phyloP scores from a whole-genome alignment of 2,888 invertebrate species.

The Sinohyriopsis cumingii region DNA sequence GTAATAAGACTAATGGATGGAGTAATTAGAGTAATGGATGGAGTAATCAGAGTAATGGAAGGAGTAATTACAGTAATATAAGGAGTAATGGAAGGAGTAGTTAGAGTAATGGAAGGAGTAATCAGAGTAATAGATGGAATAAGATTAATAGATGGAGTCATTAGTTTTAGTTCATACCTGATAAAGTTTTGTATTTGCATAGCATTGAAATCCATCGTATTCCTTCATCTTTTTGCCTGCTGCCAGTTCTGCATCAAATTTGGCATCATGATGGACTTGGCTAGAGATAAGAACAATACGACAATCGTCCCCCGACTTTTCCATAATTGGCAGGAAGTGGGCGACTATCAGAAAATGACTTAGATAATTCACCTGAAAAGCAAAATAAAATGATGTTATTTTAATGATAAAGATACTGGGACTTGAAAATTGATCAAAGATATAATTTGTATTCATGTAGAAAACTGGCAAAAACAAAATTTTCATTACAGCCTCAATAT shows the following conservation, averaged over 20 bases:
- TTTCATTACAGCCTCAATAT: too few species aligned
- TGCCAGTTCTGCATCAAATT: constrained; percentile 35
- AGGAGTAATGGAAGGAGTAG: too few species aligned
- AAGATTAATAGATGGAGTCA: too few species aligned
- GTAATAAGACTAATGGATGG: too few species aligned
- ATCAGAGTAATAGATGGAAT: too few species aligned
- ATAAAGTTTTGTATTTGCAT: constrained; percentile 44
- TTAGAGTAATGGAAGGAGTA: too few species aligned
- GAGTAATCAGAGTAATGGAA: too few species aligned
- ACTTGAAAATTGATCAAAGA: neutral
- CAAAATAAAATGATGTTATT: neutral
- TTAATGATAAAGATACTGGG: neutral
- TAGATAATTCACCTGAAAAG: constrained; percentile 41
- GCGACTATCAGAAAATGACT: constrained; percentile 44
- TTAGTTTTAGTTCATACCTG: constrained; percentile 27
- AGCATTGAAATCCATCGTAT: constrained; percentile 34
- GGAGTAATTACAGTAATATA: too few species aligned
- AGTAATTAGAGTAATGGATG: too few species aligned
- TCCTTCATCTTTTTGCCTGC: constrained; percentile 24
- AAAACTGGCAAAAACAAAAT: too few species aligned
- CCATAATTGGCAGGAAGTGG: constrained; percentile 39
- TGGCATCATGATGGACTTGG: constrained; percentile 31
- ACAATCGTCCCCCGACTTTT: constrained; percentile 39
- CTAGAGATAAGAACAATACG: constrained; percentile 43
- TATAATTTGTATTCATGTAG: too few species aligned